Evolutionary conservation across 35 echinoderm and acorn worm genomes (phyloP).

Genomic region (Apostichopus californicus): DNA sequence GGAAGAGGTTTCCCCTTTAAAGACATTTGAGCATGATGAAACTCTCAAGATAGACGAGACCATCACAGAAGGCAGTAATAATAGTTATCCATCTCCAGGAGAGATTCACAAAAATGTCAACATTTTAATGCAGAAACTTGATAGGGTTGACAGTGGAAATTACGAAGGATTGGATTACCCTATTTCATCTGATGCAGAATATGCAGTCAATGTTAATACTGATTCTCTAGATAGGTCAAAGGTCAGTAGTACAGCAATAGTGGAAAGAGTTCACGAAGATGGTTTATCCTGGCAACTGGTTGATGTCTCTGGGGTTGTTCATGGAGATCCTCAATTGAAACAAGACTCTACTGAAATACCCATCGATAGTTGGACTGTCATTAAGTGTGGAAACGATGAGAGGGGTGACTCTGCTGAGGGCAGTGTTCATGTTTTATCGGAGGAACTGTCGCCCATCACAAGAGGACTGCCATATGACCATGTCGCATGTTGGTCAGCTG

Average conservation of each 20-base stretch:
- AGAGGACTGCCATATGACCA: neutral
- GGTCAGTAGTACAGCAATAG: neutral
- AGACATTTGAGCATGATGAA: too few species aligned
- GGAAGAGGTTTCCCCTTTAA: too few species aligned
- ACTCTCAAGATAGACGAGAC: too few species aligned
- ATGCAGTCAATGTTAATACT: too few species aligned
- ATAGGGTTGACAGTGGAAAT: too few species aligned
- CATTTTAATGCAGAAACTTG: too few species aligned
- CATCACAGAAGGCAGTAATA: too few species aligned
- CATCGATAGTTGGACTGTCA: neutral
- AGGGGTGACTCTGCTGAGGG: neutral
- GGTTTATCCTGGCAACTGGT: neutral
- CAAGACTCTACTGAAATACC: neutral
- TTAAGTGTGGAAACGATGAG: neutral
- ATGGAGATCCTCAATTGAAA: neutral
- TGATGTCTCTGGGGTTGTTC: neutral
- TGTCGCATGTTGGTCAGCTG: neutral
- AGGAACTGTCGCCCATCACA: neutral
- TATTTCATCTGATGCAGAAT: too few species aligned
- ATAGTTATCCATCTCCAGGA: too few species aligned
- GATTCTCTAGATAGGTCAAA: too few species aligned
- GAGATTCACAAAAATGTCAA: too few species aligned
- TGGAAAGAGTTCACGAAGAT: neutral
- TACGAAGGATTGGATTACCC: too few species aligned
- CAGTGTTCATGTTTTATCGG: neutral